Base-by-base conservation (phyloP, 2,113 vertebrate species). In the Thunnus maccoyii region DNA sequence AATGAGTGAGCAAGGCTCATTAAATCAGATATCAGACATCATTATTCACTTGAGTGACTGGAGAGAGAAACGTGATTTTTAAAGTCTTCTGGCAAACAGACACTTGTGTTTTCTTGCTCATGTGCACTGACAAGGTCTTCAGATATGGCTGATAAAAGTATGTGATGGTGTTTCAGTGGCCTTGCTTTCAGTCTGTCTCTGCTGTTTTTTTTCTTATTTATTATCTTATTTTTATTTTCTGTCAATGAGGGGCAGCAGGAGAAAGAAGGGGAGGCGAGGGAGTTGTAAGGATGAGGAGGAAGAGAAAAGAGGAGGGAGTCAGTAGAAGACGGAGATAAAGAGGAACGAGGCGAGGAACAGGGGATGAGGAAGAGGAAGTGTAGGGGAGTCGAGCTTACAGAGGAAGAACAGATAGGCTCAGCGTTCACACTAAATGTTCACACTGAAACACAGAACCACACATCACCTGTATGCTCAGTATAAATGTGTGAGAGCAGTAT, bases 341-440 rank as follows among this genome's bases (percentile, higher is more conserved):
- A 74, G 50, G 46, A 72, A 22, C 1, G 20, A 41, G 62, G 52
- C 6, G 15, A 80, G 66, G 52, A 46, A 68, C 54, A 25, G 61
- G 70, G 32, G 63, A 25, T 17, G 81, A 85, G 80, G 85, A 85
- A 87, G 85, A 83, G 87, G 88, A 91, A 88, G 74, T 44, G 66
- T 4, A 76, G 52, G 78, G 84, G 87, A 86, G 85, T 76, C n/a
- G 27, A 79, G 54, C 17, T 69, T 41, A 4, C 14, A 74, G 56
- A 82, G 74, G 72, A 80, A 83, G 80, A 79, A 61, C 66, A 72
- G 67, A 69, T 77, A 57, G 46, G 54, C 63, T 15, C 27, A 72
- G 7, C 36, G 5, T 84, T 86, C 61, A 25, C 4, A 17, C 58
- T 25, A 2, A 77, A 30, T 3, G 4, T 30, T 30, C 27, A 55